phyloP scores from a whole-genome alignment of 2,888 invertebrate genomes.

The Scaptomyza caliginosa region DNA sequence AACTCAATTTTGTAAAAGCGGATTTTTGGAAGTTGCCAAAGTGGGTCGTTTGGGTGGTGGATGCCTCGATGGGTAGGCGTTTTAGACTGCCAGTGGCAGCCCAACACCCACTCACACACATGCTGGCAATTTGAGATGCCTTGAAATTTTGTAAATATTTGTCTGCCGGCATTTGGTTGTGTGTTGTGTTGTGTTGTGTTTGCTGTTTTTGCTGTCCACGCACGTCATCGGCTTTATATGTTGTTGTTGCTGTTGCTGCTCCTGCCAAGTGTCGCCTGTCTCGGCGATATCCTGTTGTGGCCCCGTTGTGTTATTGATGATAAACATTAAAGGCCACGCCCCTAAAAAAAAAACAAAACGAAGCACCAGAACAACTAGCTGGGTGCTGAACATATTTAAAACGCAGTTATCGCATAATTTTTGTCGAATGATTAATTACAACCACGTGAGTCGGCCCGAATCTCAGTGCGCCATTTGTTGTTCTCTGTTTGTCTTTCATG shows the following conservation, averaged over 20 bases:
- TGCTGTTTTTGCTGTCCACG: conserved; percentile 21
- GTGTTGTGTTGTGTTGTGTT: not conserved
- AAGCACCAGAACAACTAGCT: not conserved
- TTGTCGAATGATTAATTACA: conserved; percentile 38
- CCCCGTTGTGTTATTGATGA: conserved; percentile 7
- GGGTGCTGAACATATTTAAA: conserved; percentile 14
- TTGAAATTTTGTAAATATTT: conserved; percentile 43
- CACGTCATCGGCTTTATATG: conserved; percentile 7
- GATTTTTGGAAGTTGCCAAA: conserved; percentile 1
- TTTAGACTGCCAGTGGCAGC: conserved; percentile 16
- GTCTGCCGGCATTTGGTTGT: conserved; percentile 32
- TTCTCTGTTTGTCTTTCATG: conserved; percentile 21
- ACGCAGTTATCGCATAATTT: conserved; percentile 37
- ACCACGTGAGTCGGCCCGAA: conserved; percentile 37
- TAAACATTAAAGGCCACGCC: conserved; percentile 11
- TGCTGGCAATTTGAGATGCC: conserved; percentile 30
- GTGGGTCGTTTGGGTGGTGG: not conserved
- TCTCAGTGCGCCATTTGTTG: conserved; percentile 13
- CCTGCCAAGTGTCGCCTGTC: conserved; percentile 7
- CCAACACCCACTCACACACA: not conserved
- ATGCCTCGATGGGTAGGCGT: not conserved
- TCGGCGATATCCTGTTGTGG: not conserved
- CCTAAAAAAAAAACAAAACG: not conserved
- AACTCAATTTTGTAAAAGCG: conserved; percentile 60
- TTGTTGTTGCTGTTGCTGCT: not conserved